Evolutionary conservation across 2,888 invertebrate species (phyloP), one percentile per base, ranked within the genome.

Genomic region (Chrysolina americana): DNA sequence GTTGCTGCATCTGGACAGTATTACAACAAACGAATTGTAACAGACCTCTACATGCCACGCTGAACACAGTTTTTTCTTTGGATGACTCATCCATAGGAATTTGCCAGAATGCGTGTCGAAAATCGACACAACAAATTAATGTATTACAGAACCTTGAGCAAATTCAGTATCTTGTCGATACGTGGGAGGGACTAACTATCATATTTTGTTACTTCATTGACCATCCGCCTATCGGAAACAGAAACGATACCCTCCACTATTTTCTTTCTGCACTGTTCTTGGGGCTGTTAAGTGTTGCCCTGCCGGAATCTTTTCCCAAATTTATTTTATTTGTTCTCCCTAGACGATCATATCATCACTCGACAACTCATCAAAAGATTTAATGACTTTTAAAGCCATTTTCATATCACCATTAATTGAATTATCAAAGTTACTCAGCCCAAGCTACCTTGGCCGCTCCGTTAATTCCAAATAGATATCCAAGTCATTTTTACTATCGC

Each of bases 111-210:
- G 74, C 70, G 13, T 50, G 64, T 23, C 68, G 71, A 19, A 74
- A 41, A 41, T 72, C 75, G 13, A 70, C 23, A 0, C 15, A 10
- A n/a, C n/a, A 0, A 9, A 41, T n/a, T 4, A 69, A 59, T 21
- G 59, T 6, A 41, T 62, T 50, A 79, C 74, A 23, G 2, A 44
- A 21, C 13, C 50, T 68, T 8, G 44, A 28, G 6, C 23, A 44
- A 17, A 68, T 63, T 64, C 21, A 36, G 41, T 71, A 81, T 69
- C 13, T 48, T 19, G 47, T 72, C 72, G n/a, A 72, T 59, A 1
- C 13, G 13, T n/a, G 75, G 73, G 11, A 72, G 65, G 5, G 75
- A 75, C 28, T 72, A 75, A 15, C 65, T 41, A 70, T 77, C 72
- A 13, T 41, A n/a, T 48, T 59, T 76, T 9, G 77, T 75, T 2